These are phyloP conservation scores for Xiphias gladius DNA, from an alignment of 2,113 vertebrate genomes.

Conservation along the genomic window DNA sequence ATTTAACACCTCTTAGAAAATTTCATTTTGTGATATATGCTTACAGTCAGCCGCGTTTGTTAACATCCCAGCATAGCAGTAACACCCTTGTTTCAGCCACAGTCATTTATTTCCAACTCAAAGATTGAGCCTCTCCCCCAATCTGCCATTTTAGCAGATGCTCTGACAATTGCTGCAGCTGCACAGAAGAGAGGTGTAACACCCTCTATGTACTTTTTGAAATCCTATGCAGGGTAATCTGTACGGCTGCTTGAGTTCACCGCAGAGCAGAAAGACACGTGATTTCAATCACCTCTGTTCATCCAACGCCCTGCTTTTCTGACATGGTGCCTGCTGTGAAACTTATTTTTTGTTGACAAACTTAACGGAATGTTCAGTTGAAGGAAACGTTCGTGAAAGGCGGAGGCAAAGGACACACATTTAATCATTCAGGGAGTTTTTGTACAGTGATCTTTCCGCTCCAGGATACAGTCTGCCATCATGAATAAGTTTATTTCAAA, in stretches of 20 bases:
- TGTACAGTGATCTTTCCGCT: slow-evolving; percentile 5
- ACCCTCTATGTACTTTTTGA: not conserved
- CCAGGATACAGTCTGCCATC: not conserved
- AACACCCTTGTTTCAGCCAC: too few species aligned
- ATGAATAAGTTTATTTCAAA: slow-evolving; percentile 22
- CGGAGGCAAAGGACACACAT: too few species aligned
- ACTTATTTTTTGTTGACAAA: not conserved
- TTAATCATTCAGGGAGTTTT: slow-evolving; percentile 4
- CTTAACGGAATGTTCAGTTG: slow-evolving; percentile 3
- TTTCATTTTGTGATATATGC: not conserved
- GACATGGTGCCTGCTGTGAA: not conserved
- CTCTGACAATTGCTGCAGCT: not conserved
- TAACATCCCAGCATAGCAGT: too few species aligned
- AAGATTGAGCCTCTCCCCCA: too few species aligned
- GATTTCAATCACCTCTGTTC: not conserved
- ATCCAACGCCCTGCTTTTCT: not conserved
- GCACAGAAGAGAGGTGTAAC: not conserved
- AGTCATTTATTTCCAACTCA: not conserved
- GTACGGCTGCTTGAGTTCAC: not conserved
- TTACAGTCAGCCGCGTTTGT: too few species aligned
- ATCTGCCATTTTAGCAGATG: not conserved
- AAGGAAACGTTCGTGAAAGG: slow-evolving; percentile 13
- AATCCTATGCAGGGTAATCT: not conserved
- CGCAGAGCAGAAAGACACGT: not conserved
- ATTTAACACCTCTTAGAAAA: not conserved